Evolutionary conservation across 2,888 invertebrate species (phyloP).

Genomic region (Calliscelio sp.): DNA sequence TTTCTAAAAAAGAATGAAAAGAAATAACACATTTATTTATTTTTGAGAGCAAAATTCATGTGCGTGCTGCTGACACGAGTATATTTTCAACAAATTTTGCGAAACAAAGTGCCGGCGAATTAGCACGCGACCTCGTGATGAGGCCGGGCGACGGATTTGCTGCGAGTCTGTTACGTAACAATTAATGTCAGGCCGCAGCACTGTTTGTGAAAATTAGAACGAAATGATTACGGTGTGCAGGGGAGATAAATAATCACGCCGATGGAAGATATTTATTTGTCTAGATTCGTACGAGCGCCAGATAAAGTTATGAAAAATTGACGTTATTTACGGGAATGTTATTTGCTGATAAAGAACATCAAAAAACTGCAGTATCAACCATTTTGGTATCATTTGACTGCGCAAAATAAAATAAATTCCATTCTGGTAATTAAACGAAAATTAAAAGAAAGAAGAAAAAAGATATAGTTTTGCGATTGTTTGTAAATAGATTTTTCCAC

Average conservation of each 20-base stretch:
- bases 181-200: slow-evolving; percentile 31
- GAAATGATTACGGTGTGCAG: slow-evolving; percentile 20
- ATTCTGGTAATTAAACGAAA: too few relatives aligned
- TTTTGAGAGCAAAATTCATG: too few relatives aligned
- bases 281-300: too few relatives aligned
- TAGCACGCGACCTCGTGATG: not conserved
- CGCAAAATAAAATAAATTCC: too few relatives aligned
- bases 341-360: not conserved
- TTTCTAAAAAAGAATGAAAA: too few relatives aligned
- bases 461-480: too few relatives aligned
- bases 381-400: too few relatives aligned
- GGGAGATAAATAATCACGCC: not conserved
- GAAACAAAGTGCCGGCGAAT: not conserved
- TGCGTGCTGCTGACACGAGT: too few relatives aligned
- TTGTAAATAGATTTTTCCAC: too few relatives aligned
- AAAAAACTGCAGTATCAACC: too few relatives aligned
- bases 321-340: not conserved
- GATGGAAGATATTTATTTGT: slow-evolving; percentile 16
- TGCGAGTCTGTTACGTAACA: slow-evolving; percentile 25
- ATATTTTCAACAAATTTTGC: slow-evolving; percentile 33
- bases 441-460: too few relatives aligned
- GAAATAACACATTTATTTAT: too few relatives aligned
- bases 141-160: slow-evolving; percentile 14
- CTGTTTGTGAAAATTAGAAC: slow-evolving; percentile 35
- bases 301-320: not conserved